These are phyloP conservation scores for Hyposoter dolosus DNA, from an alignment of 2,888 invertebrate genomes.

Conservation along the genomic window DNA sequence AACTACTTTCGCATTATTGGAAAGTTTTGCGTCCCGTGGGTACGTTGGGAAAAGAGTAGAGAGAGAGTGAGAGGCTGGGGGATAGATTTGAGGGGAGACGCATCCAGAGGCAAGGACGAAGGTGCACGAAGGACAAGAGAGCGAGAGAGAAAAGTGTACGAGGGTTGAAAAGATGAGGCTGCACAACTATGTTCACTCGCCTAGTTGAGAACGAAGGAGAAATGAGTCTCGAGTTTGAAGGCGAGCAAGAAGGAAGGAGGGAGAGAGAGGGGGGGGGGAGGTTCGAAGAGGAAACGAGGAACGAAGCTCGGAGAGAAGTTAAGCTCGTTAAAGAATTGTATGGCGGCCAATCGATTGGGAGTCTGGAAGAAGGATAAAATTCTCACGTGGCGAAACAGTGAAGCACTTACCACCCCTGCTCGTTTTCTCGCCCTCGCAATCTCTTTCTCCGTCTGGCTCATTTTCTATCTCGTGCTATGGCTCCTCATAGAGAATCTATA, in stretches of 20 bases:
- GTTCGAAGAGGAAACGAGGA: slow-evolving; percentile 42
- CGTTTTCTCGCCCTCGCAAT: slow-evolving; percentile 55
- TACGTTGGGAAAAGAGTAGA: slow-evolving; percentile 11
- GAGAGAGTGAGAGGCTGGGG: background rate
- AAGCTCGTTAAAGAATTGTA: slow-evolving; percentile 78
- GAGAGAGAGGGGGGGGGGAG: slow-evolving; percentile 25
- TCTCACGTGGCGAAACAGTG: slow-evolving; percentile 73
- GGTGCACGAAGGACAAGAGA: slow-evolving; percentile 36
- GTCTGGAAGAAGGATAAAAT: slow-evolving; percentile 71
- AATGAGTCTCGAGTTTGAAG: slow-evolving; percentile 43
- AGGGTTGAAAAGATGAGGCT: slow-evolving; percentile 47
- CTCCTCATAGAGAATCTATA: slow-evolving; percentile 19
- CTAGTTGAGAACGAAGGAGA: slow-evolving; percentile 48
- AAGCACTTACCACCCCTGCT: slow-evolving; percentile 65
- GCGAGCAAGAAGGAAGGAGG: slow-evolving; percentile 4
- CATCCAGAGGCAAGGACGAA: slow-evolving; percentile 35
- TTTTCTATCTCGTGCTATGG: slow-evolving; percentile 30
- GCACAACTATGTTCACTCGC: slow-evolving; percentile 46
- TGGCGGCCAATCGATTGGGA: slow-evolving; percentile 74
- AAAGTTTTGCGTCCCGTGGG: slow-evolving; percentile 73
- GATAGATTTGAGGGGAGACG: slow-evolving; percentile 4
- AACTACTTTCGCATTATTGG: slow-evolving; percentile 77
- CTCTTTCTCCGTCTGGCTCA: slow-evolving; percentile 32
- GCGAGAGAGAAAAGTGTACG: slow-evolving; percentile 52
- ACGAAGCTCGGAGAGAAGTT: slow-evolving; percentile 73